Evolutionary conservation across 2,888 invertebrate species (phyloP).

Genomic region (Onchidella celtica): DNA sequence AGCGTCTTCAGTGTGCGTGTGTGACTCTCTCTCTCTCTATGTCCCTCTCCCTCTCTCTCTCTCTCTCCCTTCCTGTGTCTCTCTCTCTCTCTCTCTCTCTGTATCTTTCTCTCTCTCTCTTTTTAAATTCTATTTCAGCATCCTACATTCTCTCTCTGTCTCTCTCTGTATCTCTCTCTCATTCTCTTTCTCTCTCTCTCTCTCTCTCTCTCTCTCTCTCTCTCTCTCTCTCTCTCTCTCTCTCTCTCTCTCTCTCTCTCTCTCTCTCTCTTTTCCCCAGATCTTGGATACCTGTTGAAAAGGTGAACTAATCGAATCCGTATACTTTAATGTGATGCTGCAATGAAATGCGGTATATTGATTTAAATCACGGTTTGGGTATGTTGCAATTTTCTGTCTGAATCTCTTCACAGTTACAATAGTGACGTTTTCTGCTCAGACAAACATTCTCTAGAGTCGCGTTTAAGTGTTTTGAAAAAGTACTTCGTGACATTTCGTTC

Average conservation of each 20-base stretch:
- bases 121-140: neutral
- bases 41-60: neutral
- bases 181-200: neutral
- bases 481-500: too few species aligned
- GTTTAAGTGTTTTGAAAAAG: too few species aligned
- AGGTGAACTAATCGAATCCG: too few species aligned
- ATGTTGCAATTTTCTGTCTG: too few species aligned
- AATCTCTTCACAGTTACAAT: too few species aligned
- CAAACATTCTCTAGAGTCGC: too few species aligned
- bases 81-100: constrained; percentile 5
- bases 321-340: too few species aligned
- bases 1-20: too few species aligned
- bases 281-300: too few species aligned
- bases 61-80: constrained; percentile 21
- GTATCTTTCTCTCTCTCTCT: neutral
- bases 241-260: neutral
- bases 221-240: neutral
- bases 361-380: too few species aligned
- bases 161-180: neutral
- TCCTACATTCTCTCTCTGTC: neutral
- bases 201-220: neutral
- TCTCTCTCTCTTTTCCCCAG: neutral
- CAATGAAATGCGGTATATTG: too few species aligned
- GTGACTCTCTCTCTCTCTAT: neutral
- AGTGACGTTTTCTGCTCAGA: too few species aligned